Evolutionary conservation across 2,797 vertebrate genomes (phyloP).

Genomic region (Zenarchopterus dispar): DNA sequence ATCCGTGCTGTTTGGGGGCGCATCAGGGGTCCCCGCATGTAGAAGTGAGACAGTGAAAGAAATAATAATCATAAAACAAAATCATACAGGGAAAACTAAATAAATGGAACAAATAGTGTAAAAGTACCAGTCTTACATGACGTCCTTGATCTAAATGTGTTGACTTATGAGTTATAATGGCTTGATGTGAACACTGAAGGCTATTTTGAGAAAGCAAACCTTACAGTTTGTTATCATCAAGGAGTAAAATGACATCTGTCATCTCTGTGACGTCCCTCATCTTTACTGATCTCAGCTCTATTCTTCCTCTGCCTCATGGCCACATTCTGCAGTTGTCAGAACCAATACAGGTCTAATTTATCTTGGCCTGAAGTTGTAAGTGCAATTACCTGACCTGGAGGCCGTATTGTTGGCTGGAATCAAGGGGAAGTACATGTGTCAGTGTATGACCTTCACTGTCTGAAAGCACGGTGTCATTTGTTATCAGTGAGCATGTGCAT

Average conservation of each 20-base stretch:
- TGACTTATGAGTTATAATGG: too few relatives aligned
- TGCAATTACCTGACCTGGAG: slow-evolving; percentile 32
- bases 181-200: background rate
- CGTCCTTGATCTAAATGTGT: too few relatives aligned
- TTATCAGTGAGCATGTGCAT: slow-evolving; percentile 32
- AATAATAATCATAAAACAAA: background rate
- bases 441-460: slow-evolving; percentile 49
- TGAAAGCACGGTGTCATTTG: slow-evolving; percentile 28
- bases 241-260: background rate
- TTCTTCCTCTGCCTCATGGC: slow-evolving; percentile 5
- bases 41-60: slow-evolving; percentile 24
- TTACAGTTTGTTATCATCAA: slow-evolving; percentile 9
- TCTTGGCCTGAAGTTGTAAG: slow-evolving; percentile 35
- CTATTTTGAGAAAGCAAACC: slow-evolving; percentile 1
- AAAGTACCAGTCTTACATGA: too few relatives aligned
- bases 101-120: too few relatives aligned
- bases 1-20: slow-evolving; percentile 5
- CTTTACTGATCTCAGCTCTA: slow-evolving; percentile 9
- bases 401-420: slow-evolving; percentile 36
- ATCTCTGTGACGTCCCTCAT: background rate
- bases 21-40: slow-evolving; percentile 36
- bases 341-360: slow-evolving; percentile 58
- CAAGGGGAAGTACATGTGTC: slow-evolving; percentile 26
- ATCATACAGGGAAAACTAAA: too few relatives aligned
- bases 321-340: slow-evolving; percentile 45